Conservation (phyloP, 2,888 invertebrate species). For the Marronus borbonicus region DNA sequence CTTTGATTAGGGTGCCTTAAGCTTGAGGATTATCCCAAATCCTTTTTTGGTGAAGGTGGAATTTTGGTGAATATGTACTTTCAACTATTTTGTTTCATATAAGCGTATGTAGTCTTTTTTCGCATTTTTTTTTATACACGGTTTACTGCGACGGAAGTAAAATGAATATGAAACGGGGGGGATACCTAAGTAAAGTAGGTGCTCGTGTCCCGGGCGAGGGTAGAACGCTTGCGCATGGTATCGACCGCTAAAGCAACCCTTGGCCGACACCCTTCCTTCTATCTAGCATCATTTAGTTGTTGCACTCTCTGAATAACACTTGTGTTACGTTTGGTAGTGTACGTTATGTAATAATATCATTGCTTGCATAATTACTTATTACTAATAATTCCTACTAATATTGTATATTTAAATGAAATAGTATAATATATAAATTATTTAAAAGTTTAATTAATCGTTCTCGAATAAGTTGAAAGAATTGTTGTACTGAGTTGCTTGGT, state of each 20-base stretch:
- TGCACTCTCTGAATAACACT: slow-evolving; percentile 77
- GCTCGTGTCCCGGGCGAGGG: slow-evolving; percentile 64
- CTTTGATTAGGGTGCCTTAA: too few species aligned
- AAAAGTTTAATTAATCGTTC: slow-evolving; percentile 66
- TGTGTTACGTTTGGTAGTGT: slow-evolving; percentile 77
- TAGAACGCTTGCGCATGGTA: slow-evolving; percentile 67
- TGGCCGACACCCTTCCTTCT: slow-evolving; percentile 72
- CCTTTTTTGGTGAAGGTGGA: too few species aligned
- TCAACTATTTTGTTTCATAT: not conserved
- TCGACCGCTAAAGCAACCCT: slow-evolving; percentile 69
- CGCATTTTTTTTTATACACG: slow-evolving; percentile 16
- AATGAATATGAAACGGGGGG: slow-evolving; percentile 54
- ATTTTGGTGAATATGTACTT: too few species aligned
- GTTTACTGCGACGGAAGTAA: slow-evolving; percentile 53
- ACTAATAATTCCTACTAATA: slow-evolving; percentile 71
- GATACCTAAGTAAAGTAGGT: slow-evolving; percentile 50
- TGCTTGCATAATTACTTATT: slow-evolving; percentile 72
- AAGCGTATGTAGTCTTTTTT: not conserved
- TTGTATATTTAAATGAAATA: slow-evolving; percentile 71
- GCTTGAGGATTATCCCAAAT: too few species aligned
- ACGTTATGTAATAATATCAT: slow-evolving; percentile 73
- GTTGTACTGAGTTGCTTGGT: slow-evolving; percentile 69
- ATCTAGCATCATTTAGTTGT: slow-evolving; percentile 76
- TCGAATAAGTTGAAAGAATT: slow-evolving; percentile 65
- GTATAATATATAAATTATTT: slow-evolving; percentile 70